Evolutionary conservation across 2,113 vertebrate genomes (phyloP).

Genomic region (Redunca redunca): DNA sequence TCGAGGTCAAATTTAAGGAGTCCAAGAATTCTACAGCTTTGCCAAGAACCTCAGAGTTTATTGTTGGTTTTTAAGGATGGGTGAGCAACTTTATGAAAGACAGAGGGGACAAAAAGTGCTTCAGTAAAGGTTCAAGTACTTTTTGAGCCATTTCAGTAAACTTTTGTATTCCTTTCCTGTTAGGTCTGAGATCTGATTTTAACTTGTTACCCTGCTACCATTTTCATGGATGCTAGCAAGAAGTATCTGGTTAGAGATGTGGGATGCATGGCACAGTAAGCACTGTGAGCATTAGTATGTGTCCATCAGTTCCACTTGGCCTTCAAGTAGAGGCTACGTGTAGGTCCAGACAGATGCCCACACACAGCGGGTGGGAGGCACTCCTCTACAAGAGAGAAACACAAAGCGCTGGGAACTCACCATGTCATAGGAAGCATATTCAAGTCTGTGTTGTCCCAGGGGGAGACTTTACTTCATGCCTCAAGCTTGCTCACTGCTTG

Average conservation of each 20-base stretch:
- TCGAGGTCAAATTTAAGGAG: conserved; percentile 4
- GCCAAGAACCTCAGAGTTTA: conserved; percentile 27
- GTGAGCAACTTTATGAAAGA: background rate
- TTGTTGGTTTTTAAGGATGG: background rate
- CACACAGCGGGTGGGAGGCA: background rate
- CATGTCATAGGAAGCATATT: background rate
- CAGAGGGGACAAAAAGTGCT: background rate
- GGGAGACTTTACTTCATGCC: background rate
- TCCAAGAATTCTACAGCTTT: conserved; percentile 27
- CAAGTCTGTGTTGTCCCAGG: background rate
- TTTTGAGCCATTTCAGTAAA: background rate
- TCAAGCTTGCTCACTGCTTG: background rate
- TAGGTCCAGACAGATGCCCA: background rate
- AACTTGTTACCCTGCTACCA: background rate
- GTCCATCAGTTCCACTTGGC: background rate
- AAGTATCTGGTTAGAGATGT: background rate
- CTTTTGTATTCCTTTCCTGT: background rate
- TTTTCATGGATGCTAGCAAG: background rate
- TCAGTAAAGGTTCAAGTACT: background rate
- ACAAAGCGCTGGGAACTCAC: background rate
- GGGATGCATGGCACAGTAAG: background rate
- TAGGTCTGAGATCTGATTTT: background rate
- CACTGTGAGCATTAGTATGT: too few species aligned
- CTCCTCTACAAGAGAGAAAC: background rate
- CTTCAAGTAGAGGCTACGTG: rapidly evolving